Base-by-base conservation (phyloP, 2,113 vertebrate genomes). In the Odocoileus hemionus region DNA sequence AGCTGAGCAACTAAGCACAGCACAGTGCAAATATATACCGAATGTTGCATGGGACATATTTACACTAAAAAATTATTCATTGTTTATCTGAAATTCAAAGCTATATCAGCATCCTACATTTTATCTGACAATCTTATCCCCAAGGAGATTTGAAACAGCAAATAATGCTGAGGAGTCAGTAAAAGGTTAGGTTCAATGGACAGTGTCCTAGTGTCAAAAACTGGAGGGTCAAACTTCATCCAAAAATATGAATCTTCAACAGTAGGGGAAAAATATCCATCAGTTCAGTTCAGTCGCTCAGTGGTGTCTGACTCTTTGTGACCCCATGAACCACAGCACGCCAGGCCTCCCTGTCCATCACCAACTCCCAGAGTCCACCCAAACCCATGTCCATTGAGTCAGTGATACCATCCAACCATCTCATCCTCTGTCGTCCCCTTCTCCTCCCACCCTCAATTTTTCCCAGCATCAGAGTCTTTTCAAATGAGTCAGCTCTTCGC, bases 11-110 rank as follows among this genome's bases (percentile, higher is more conserved):
- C 67, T 74, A 74, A 74, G 36, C 19, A 74, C 0, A 0, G n/a
- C 36, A 74, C 28, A 94, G 15, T 93, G 28, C 74, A 92, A 64
- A 12, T 60, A 82, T 83, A 28, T 54, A 52, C 39, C 45, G 78
- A 92, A 96, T 95, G 85, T 50, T 96, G 43, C 36, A 88, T 50
- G 60, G 25, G n/a, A 74, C 52, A 96, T 84, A 89, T 12, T 91
- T 93, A 86, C 1, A 84, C 52, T 70, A 94, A 96, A 30, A 92
- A 96, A 21, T 54, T 78, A 79, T 61, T 95, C 70, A 43, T 60
- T 50, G 5, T 54, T 43, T 93, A 58, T 47, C 36, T 91, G 64
- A 97, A 94, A 93, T 92, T 94, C 55, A 94, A 88, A 80, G 74
- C 52, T 82, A 97, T 85, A 17, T 39, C 30, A 52, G 60, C 1